These are phyloP conservation scores for Gymnorhina tibicen DNA, from an alignment of 2,113 vertebrate species.

Conservation along the genomic window DNA sequence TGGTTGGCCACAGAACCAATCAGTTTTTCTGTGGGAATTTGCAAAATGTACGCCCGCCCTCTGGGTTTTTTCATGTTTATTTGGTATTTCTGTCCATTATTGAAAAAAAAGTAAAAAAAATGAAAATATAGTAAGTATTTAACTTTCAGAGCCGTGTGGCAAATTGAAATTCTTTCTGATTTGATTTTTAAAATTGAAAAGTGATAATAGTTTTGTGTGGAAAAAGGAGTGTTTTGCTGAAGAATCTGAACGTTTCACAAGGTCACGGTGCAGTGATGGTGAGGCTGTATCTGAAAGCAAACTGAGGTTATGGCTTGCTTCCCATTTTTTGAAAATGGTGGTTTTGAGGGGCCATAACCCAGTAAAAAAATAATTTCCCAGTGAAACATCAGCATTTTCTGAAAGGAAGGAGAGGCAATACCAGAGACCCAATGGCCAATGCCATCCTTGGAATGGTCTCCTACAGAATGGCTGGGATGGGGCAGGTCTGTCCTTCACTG, in stretches of 20 bases:
- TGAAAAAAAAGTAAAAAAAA: neutral
- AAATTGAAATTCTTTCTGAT: neutral
- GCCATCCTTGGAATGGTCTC: neutral
- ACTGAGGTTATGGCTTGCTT: neutral
- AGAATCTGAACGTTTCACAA: neutral
- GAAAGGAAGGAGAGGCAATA: neutral
- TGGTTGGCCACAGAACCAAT: neutral
- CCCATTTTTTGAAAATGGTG: neutral
- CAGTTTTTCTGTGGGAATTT: neutral
- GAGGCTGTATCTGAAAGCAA: neutral
- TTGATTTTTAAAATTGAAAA: neutral
- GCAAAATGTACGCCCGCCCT: rapidly evolving
- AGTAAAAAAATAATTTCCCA: neutral
- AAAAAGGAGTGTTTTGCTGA: neutral
- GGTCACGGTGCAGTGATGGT: neutral
- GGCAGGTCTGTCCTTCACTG: neutral
- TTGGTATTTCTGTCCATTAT: neutral
- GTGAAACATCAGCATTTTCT: neutral
- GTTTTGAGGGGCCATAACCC: neutral
- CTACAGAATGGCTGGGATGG: neutral
- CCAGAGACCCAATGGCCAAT: neutral
- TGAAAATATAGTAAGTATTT: neutral
- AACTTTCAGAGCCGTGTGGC: neutral
- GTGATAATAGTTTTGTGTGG: rapidly evolving
- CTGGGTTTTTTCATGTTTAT: neutral